phyloP scores from a whole-genome alignment of 1,140 invertebrate genomes.

The Heliothis subflexa region DNA sequence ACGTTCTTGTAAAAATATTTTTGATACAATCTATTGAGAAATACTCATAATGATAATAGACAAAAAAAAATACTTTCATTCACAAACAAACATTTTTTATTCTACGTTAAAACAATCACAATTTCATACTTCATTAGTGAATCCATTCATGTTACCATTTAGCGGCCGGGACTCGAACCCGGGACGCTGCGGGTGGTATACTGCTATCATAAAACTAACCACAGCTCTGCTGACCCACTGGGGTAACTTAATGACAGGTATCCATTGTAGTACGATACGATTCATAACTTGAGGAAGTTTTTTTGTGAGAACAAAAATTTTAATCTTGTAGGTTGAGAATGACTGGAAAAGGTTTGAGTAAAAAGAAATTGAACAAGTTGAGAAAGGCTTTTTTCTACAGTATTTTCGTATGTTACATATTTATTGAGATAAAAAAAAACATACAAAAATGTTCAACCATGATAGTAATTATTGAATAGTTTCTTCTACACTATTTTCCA shows the following conservation, averaged over 20 bases:
- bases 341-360: no score
- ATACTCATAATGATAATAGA: background rate
- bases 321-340: no score
- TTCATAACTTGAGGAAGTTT: background rate
- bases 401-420: no score
- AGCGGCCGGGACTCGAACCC: slow-evolving; percentile 53
- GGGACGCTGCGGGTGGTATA: slow-evolving; percentile 78
- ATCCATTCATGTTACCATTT: slow-evolving; percentile 55
- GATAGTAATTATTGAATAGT: no score
- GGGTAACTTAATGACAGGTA: slow-evolving; percentile 50
- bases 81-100: background rate
- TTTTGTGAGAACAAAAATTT: no score
- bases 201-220: slow-evolving; percentile 72
- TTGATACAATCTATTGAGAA: background rate
- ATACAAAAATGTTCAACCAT: no score
- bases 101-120: slow-evolving; percentile 36
- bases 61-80: background rate
- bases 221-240: slow-evolving; percentile 64
- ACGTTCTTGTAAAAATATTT: no score
- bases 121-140: slow-evolving; percentile 51
- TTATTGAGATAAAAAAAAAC: no score
- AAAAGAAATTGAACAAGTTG: no score
- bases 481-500: no score
- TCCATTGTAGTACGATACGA: slow-evolving; percentile 61
- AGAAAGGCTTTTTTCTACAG: no score